phyloP scores from a whole-genome alignment of 2,888 invertebrate genomes.

The Allolobophora icterica region DNA sequence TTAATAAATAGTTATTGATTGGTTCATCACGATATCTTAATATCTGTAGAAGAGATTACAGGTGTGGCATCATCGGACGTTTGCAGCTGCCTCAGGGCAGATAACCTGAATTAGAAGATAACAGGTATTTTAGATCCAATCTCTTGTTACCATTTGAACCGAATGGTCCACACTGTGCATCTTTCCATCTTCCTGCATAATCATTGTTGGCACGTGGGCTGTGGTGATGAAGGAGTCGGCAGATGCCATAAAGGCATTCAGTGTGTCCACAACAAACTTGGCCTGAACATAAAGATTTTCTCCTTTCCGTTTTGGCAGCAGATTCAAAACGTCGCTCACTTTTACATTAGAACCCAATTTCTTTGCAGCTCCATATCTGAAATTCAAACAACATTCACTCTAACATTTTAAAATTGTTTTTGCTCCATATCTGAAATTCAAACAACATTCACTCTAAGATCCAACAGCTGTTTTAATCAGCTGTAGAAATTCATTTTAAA shows the following conservation, averaged over 20 bases:
- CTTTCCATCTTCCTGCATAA: conserved; percentile 9
- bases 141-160: conserved; percentile 33
- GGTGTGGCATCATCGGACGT: no score
- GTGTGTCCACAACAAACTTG: conserved; percentile 58
- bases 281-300: conserved; percentile 56
- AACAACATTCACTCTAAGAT: not conserved
- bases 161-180: not conserved
- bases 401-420: no score
- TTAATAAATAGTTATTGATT: no score
- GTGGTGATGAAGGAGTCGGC: conserved; percentile 54
- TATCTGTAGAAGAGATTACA: no score
- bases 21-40: not conserved
- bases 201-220: conserved; percentile 54
- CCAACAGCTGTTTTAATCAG: no score
- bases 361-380: conserved; percentile 51
- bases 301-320: conserved; percentile 53
- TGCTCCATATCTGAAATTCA: conserved; percentile 51
- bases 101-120: not conserved
- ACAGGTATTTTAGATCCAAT: not conserved
- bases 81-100: no score
- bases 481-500: no score
- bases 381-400: conserved; percentile 32
- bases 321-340: conserved; percentile 53
- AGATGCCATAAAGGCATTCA: conserved; percentile 59
- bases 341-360: conserved; percentile 52